Base-by-base conservation (phyloP, 2,888 invertebrate species). In the Cosmopolites sordidus region DNA sequence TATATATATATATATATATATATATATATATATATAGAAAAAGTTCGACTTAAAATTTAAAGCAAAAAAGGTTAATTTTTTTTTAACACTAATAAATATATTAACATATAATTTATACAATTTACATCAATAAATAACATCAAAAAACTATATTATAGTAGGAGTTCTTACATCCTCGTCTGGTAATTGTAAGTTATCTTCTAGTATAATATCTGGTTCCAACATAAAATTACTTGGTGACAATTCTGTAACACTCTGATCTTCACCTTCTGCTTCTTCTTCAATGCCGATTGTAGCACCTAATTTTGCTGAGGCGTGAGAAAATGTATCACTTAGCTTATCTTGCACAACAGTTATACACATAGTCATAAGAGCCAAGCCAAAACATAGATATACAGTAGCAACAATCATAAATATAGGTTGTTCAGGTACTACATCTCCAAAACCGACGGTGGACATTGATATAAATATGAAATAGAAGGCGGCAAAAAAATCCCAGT, bases 401-500 rank as follows among this genome's bases (percentile, higher is more conserved):
- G 93, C 92, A 49, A 88, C 82, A 79, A 97, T 88, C 85, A 97
- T 92, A 64, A 82, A 84, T 61, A 84, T 79, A 0, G 94, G 93
- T 50, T 70, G 57, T 71, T 87, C 81, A 1, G 95, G 95, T 0
- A 94, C 89, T 58, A 87, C 80, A 75, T 96, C 95, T 1, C 95
- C 95, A 64, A 96, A 90, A n/a, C 55, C 51, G 52, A 98, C 95
- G 0, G 97, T 98, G 1, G 93, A 92, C 84, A 96, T 90, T 0
- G 95, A 94, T 64, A 97, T 91, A 71, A 97, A 97, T 2, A 97
- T 92, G 71, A 97, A 98, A 73, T 98, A 98, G 71, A 98, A 93
- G 0, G 96, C 86, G 54, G 92, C 90, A 66, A 95, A 88, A 73
- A 92, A 90, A n/a, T 81, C 80, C 97, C 97, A 98, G 0, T 79